Evolutionary conservation across 2,888 invertebrate species (phyloP).

Genomic region (Drosophila nigritarsus): DNA sequence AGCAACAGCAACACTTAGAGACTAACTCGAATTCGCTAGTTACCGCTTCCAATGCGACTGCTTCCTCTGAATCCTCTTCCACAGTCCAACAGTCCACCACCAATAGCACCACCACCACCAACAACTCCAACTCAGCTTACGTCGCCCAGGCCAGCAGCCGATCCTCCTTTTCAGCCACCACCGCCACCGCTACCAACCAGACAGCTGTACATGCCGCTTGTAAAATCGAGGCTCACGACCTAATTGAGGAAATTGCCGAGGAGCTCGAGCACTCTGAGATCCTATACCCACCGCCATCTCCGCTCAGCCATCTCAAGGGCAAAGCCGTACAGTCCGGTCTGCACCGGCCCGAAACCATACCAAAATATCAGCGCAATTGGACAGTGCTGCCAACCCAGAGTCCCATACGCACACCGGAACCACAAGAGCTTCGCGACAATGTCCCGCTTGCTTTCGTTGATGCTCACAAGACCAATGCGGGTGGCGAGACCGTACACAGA

Average conservation of each 20-base stretch:
- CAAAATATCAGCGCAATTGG: conserved; percentile 88
- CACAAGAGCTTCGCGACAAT: conserved; percentile 86
- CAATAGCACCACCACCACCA: conserved; percentile 37
- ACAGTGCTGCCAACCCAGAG: conserved; percentile 87
- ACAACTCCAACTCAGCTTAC: conserved; percentile 31
- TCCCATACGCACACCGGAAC: conserved; percentile 87
- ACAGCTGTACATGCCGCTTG: conserved; percentile 40
- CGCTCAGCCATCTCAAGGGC: conserved; percentile 82
- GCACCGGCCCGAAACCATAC: conserved; percentile 88
- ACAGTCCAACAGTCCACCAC: conserved; percentile 80
- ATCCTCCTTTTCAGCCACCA: conserved; percentile 43
- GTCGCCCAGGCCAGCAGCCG: conserved; percentile 32
- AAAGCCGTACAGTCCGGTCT: conserved; percentile 86
- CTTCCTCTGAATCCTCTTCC: conserved; percentile 82
- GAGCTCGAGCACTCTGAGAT: conserved; percentile 82
- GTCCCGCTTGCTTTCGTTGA: conserved; percentile 85
- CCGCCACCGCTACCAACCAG: conserved; percentile 17
- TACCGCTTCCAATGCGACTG: conserved; percentile 70
- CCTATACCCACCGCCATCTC: conserved; percentile 83
- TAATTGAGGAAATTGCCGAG: conserved; percentile 82
- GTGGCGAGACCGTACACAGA: conserved; percentile 67
- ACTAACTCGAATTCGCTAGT: conserved; percentile 55
- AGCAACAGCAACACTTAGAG: conserved; percentile 40
- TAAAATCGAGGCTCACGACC: conserved; percentile 72
- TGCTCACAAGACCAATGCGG: conserved; percentile 66